Evolutionary conservation across 2,113 vertebrate genomes (phyloP), one percentile per base, ranked within the genome.

Genomic region (Halcyon malimbica): DNA sequence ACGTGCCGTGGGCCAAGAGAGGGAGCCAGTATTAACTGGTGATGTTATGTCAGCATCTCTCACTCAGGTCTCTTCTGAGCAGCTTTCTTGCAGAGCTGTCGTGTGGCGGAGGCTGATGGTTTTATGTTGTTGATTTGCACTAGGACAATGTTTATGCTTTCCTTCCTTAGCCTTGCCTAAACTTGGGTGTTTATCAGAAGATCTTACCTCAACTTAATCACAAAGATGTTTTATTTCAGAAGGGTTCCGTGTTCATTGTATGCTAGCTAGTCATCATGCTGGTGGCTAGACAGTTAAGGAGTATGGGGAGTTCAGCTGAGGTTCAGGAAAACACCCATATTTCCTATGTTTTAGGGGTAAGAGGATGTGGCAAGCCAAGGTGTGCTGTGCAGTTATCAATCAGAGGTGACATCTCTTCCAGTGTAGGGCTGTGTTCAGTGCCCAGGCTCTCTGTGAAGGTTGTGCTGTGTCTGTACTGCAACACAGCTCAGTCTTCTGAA

Each of bases 1-100:
- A 7, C 0, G 0, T 31, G 35, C 21, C n/a, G 4, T 62, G 42
- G 33, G 11, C 29, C 37, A 53, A 50, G 25, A 75, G 67, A 65
- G 8, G 26, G 10, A 18, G 10, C 26, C 63, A 0, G 0, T 39
- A 16, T 57, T 83, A 89, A 68, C 10, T 41, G 5, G 13, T 33
- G 48, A 31, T 70, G 37, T 25, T 50, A 2, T 4, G 4, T 44
- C 62, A 46, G 23, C 26, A 26, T 67, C 20, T 12, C 20, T 71
- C 74, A 51, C 20, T 53, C 9, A 6, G 26, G 16, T 53, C 59
- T 59, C 17, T 62, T 70, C 2, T 23, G 29, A 33, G 4, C 9
- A n/a, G 33, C 16, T 44, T 50, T 83, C 39, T 53, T 67, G 18
- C 11, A 70, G 67, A 35, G 18, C 23, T 87, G 25, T 53, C 1